Evolutionary conservation across 2,888 invertebrate genomes (phyloP).

Genomic region (Zele albiditarsus): DNA sequence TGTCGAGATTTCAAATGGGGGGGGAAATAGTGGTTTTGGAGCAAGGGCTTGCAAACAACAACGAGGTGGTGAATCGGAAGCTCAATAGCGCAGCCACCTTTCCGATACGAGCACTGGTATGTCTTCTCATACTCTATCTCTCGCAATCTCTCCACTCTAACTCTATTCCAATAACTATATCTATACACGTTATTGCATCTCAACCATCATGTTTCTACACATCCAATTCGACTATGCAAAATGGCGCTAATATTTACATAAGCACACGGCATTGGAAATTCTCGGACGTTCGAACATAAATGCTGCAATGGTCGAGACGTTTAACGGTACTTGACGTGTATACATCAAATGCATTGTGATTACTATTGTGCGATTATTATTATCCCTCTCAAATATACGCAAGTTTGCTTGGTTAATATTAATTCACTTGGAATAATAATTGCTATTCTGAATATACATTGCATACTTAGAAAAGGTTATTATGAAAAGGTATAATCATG

Average conservation of each 20-base stretch:
- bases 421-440: background rate
- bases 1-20: background rate
- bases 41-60: constrained; percentile 14
- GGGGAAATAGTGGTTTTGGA: background rate
- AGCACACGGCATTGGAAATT: constrained; percentile 13
- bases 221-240: constrained; percentile 21
- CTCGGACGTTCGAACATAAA: constrained; percentile 10
- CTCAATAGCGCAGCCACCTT: constrained; percentile 7
- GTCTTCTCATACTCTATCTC: background rate
- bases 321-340: constrained; percentile 32
- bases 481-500: too few species aligned
- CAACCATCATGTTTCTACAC: background rate
- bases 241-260: constrained; percentile 39
- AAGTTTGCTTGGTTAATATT: background rate
- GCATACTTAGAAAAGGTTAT: too few species aligned
- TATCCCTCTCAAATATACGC: background rate
- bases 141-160: background rate
- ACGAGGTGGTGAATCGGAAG: constrained; percentile 18
- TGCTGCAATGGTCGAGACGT: constrained; percentile 13
- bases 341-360: constrained; percentile 24
- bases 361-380: constrained; percentile 7
- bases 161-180: background rate
- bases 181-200: constrained; percentile 8
- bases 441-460: too few species aligned
- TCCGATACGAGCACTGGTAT: background rate